Base-by-base conservation (phyloP, 2,113 vertebrate species). In the Cololabis saira region DNA sequence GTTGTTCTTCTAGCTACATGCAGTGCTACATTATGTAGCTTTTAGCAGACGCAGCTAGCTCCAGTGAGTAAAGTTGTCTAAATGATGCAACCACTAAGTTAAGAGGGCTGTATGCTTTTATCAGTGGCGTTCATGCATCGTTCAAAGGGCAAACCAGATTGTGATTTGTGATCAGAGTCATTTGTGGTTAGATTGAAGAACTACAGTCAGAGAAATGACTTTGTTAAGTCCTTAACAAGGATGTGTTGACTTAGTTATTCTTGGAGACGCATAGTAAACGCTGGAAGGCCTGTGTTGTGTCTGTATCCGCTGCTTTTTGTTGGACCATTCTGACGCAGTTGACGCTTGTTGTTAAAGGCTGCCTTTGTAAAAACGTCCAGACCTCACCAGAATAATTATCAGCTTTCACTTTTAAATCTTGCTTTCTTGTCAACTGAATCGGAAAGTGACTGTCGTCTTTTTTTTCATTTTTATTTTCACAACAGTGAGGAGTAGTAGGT, bases 241-340 rank as follows among this genome's bases (percentile, higher is more conserved):
- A 19, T 15, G 0, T 16, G 8, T 53, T 5, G 33, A 4, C 8
- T 17, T 3, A 33, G 24, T 61, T 66, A 2, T 47, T 57, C 4
- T 67, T 9, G 44, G 56, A 30, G 71, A 55, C 24, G 40, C 22
- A 9, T 58, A 58, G 76, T 40, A 79, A 83, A 74, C 66, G 37
- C 72, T 73, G 87, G 78, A 76, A 79, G 74, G 81, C 63, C 74
- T 41, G 56, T 63, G 37, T 10, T 44, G 43, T 84, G 63, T 55
- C 17, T 59, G 21, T 27, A 27, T 27, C 24, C 24, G 0, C 21
- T 80, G 44, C 37, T 52, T 63, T 79, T 64, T 83, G 62, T 81
- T 53, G 50, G 21, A 5, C 45, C 61, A 17, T 52, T 15, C 61
- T 18, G 42, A 15, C 57, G 52, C 43, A 40, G 27, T 44, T 50